Conservation (phyloP, 2,888 invertebrate species). For the Drosophila peninsularis region DNA sequence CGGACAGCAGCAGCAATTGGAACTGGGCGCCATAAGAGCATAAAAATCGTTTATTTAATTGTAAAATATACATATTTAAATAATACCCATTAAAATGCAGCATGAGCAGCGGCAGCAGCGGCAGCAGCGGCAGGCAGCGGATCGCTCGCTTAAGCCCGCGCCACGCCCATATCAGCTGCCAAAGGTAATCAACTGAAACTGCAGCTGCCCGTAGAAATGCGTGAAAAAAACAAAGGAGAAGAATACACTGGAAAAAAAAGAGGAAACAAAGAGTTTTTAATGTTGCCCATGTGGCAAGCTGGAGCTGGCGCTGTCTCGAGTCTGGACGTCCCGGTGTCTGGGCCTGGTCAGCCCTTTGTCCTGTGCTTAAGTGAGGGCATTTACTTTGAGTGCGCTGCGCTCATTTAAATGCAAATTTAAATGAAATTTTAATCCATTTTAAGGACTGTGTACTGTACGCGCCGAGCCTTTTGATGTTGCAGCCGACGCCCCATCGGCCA, state of each 20-base stretch:
- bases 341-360: slow-evolving; percentile 46
- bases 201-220: slow-evolving; percentile 27
- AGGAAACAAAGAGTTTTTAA: slow-evolving; percentile 46
- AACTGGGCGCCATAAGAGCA: slow-evolving; percentile 55
- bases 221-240: slow-evolving; percentile 2
- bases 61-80: slow-evolving; percentile 80
- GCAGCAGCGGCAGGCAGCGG: slow-evolving; percentile 45
- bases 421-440: slow-evolving; percentile 83
- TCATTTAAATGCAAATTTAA: slow-evolving; percentile 84
- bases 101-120: slow-evolving; percentile 18
- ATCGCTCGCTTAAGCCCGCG: slow-evolving; percentile 59
- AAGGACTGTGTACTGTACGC: slow-evolving; percentile 57
- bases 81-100: slow-evolving; percentile 74
- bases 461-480: slow-evolving; percentile 67
- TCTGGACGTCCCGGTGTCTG: slow-evolving; percentile 20
- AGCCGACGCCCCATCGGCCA: slow-evolving; percentile 7
- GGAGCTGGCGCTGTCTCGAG: not conserved
- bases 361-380: slow-evolving; percentile 32
- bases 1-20: slow-evolving; percentile 28
- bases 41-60: slow-evolving; percentile 76
- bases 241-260: slow-evolving; percentile 20
- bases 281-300: slow-evolving; percentile 63
- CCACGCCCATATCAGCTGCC: slow-evolving; percentile 61
- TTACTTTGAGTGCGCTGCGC: slow-evolving; percentile 74
- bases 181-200: slow-evolving; percentile 73